Evolutionary conservation across 2,888 invertebrate genomes (phyloP).

Genomic region (Heliconius aoede): DNA sequence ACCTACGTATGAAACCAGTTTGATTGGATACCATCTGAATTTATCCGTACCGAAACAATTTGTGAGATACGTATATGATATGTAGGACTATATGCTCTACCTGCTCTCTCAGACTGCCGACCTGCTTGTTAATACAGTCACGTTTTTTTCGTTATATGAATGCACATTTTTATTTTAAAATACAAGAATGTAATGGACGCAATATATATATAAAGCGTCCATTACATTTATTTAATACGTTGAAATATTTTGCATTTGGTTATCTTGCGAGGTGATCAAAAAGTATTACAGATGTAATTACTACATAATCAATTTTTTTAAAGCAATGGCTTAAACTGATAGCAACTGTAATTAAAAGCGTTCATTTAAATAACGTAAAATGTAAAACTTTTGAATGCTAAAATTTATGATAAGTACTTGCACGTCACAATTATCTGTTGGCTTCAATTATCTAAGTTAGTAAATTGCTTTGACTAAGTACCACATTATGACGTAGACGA

Average conservation of each 20-base stretch:
- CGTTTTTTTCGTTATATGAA: conserved; percentile 29
- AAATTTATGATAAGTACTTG: conserved; percentile 38
- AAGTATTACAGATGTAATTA: background rate
- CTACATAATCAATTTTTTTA: background rate
- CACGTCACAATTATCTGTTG: conserved; percentile 37
- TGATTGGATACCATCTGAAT: background rate
- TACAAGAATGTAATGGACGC: too few species aligned
- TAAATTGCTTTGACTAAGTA: conserved; percentile 43
- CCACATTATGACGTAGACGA: conserved; percentile 40
- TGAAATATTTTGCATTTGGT: too few species aligned
- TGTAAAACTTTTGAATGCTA: background rate
- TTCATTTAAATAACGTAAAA: background rate
- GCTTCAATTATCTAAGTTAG: conserved; percentile 44
- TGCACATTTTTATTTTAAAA: background rate
- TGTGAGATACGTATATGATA: conserved; percentile 4
- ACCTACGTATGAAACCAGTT: conserved; percentile 2
- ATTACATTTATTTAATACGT: background rate
- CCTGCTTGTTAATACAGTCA: conserved; percentile 35
- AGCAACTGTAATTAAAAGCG: background rate
- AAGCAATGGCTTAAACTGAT: background rate
- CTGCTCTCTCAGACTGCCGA: conserved; percentile 29
- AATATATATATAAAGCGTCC: background rate
- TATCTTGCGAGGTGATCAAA: too few species aligned
- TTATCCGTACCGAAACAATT: background rate
- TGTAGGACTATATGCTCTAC: conserved; percentile 20